Evolutionary conservation across 2,797 vertebrate species (phyloP).

Genomic region (Pempheris klunzingeri): DNA sequence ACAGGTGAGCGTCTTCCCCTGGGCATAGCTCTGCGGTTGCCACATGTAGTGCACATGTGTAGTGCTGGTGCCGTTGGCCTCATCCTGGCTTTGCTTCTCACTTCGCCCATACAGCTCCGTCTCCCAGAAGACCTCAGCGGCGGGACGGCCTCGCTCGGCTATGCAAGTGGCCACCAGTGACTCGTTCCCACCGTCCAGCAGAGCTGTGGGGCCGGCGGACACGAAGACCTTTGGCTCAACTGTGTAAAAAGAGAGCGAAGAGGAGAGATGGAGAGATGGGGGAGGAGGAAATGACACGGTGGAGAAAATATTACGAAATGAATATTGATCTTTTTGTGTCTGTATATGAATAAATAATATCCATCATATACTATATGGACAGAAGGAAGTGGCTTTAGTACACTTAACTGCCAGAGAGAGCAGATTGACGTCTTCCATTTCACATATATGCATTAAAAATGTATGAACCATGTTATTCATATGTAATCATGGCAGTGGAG

Average conservation of each 20-base stretch:
- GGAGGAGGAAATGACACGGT: conserved; percentile 40
- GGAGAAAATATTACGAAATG: conserved; percentile 64
- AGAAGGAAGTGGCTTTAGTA: conserved; percentile 57
- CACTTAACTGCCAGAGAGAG: conserved; percentile 61
- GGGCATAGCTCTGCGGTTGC: conserved; percentile 90
- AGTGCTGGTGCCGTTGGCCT: conserved; percentile 91
- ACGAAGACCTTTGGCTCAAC: conserved; percentile 95
- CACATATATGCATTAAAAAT: conserved; percentile 78
- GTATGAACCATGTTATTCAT: conserved; percentile 61
- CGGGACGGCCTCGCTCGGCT: conserved; percentile 94
- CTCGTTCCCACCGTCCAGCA: conserved; percentile 91
- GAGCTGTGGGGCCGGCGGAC: conserved; percentile 87
- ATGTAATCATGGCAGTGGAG: conserved; percentile 54
- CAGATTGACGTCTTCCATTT: conserved; percentile 72
- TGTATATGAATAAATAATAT: conserved; percentile 80
- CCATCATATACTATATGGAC: conserved; percentile 43
- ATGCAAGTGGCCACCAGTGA: conserved; percentile 93
- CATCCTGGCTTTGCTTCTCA: conserved; percentile 83
- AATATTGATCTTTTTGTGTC: conserved; percentile 70
- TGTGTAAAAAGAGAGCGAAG: conserved; percentile 62
- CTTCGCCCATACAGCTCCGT: conserved; percentile 88
- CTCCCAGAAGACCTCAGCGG: conserved; percentile 93
- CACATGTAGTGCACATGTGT: conserved; percentile 89
- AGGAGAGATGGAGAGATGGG: neutral
- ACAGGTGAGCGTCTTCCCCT: conserved; percentile 92